Percentiles rank a stretch among this genome's conserved stretches.
phyloP scores from a whole-genome alignment of 2,797 vertebrate species.

The Micropoecilia bifurca region DNA sequence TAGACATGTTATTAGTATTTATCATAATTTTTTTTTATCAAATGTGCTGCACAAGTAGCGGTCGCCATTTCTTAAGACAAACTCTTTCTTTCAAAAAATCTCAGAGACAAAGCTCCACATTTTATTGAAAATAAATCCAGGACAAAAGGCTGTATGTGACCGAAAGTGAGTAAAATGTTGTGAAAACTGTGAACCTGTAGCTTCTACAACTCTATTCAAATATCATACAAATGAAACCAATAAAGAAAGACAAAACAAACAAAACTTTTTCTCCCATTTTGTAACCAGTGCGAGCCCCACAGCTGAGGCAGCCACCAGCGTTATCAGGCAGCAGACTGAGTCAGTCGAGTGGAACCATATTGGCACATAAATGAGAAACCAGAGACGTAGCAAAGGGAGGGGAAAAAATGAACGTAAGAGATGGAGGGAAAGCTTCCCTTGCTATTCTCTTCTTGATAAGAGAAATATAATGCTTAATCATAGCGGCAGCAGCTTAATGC shows the following conservation, averaged over 20 bases:
- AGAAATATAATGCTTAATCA: constrained; percentile 33
- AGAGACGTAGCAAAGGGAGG: constrained; percentile 18
- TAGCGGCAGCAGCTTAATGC: constrained; percentile 32
- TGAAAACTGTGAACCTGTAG: no score
- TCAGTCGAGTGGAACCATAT: constrained; percentile 69
- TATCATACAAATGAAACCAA: not conserved
- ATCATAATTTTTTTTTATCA: not conserved
- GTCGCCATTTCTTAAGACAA: not conserved
- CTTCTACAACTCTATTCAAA: not conserved
- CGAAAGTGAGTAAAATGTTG: no score
- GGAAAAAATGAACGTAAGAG: constrained; percentile 24
- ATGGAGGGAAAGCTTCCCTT: constrained; percentile 37
- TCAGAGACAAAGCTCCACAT: no score
- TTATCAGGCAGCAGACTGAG: constrained; percentile 61
- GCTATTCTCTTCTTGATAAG: constrained; percentile 37
- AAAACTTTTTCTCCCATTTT: constrained; percentile 31
- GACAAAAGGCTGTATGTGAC: no score
- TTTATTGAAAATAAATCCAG: no score
- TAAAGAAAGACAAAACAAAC: not conserved
- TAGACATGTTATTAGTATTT: not conserved
- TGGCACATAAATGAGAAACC: constrained; percentile 68
- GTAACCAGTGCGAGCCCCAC: constrained; percentile 67
- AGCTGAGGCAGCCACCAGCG: constrained; percentile 50
- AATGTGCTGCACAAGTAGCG: no score
- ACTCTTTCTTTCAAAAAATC: not conserved